phyloP scores from a whole-genome alignment of 1,140 invertebrate genomes.

The Drosophila repleta region DNA sequence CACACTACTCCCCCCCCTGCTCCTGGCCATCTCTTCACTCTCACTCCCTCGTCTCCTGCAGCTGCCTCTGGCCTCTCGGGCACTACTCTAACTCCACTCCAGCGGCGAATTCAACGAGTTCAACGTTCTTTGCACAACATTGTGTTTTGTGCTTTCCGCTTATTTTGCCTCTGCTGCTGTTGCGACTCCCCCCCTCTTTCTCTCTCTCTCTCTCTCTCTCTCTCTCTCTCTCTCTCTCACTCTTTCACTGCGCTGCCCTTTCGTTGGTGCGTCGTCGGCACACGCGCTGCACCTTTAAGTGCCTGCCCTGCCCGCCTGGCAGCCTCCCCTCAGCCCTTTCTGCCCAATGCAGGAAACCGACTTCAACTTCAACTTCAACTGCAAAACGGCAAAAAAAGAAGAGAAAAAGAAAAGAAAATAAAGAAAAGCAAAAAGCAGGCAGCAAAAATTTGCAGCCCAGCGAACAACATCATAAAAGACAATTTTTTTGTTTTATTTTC shows the following conservation, averaged over 20 bases:
- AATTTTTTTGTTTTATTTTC: conserved; percentile 55
- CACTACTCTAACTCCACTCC: conserved; percentile 36
- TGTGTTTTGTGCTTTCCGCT: conserved; percentile 81
- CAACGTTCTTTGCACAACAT: conserved; percentile 81
- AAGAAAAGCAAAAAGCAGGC: conserved; percentile 31
- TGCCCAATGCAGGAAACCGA: conserved; percentile 42
- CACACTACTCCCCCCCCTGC: too few relatives aligned
- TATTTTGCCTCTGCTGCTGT: conserved; percentile 49
- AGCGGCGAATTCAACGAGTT: conserved; percentile 56
- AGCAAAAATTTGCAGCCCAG: conserved; percentile 20
- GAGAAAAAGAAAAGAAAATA: conserved; percentile 33
- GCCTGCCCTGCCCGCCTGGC: conserved; percentile 38
- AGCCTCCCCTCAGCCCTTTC: not conserved
- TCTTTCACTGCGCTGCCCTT: conserved; percentile 14
- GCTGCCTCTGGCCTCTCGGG: not conserved
- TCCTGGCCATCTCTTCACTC: not conserved
- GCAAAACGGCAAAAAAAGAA: conserved; percentile 38
- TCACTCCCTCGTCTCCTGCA: not conserved
- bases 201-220: not conserved
- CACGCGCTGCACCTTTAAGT: conserved; percentile 81
- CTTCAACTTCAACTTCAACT: conserved; percentile 35
- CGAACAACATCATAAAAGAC: conserved; percentile 69
- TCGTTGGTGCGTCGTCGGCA: conserved; percentile 71
- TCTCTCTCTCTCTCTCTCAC: not conserved
- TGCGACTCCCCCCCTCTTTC: not conserved